Evolutionary conservation across 1,140 invertebrate species (phyloP).

Genomic region (Euglossa dilemma): DNA sequence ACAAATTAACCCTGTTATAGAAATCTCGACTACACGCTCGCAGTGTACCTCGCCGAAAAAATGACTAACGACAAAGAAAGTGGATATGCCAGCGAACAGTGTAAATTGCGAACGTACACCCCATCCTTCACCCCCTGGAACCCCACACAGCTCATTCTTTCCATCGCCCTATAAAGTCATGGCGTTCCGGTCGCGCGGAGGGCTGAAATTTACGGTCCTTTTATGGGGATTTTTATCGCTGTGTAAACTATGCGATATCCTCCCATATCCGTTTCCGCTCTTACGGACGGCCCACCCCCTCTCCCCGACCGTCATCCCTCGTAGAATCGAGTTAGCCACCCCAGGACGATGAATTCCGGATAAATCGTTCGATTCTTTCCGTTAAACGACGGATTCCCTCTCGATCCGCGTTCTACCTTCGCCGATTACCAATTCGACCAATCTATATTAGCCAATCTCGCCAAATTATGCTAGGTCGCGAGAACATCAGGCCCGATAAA

Average conservation of each 20-base stretch:
- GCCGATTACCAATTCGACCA: too few species aligned
- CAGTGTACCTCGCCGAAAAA: neutral
- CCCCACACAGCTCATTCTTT: conserved; percentile 49
- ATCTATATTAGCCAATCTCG: neutral
- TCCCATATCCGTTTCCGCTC: conserved; percentile 71
- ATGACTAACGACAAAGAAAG: neutral
- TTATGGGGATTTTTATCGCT: conserved; percentile 78
- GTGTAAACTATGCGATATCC: conserved; percentile 75
- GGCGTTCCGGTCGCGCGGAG: conserved; percentile 59
- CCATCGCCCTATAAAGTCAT: conserved; percentile 70
- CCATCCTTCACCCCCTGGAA: neutral
- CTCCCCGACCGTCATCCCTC: conserved; percentile 58
- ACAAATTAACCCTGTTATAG: too few species aligned
- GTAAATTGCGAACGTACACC: neutral
- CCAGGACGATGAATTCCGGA: conserved; percentile 73
- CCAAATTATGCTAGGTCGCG: neutral
- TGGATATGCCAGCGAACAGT: neutral
- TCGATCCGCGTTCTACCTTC: neutral
- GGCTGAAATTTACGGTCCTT: conserved; percentile 72
- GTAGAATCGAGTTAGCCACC: conserved; percentile 58
- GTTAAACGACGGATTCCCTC: conserved; percentile 62
- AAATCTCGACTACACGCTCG: too few species aligned
- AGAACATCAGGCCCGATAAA: neutral
- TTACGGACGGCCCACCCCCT: conserved; percentile 43
- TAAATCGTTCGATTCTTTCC: conserved; percentile 68